Base-by-base conservation (phyloP, 2,113 vertebrate species). In the Malurus alboscapulatus region DNA sequence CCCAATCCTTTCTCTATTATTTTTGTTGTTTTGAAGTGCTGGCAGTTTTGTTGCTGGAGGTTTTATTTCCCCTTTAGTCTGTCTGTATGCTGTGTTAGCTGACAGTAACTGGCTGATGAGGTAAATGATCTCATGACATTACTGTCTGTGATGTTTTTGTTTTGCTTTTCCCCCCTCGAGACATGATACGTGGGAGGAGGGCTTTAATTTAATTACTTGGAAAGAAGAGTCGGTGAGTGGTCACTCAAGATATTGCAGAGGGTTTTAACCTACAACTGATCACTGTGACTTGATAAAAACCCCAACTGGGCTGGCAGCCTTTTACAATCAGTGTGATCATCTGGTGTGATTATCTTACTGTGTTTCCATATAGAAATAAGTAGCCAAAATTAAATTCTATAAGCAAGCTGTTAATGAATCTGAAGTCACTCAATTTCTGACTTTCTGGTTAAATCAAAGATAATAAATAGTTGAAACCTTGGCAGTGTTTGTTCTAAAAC, bases 371-470 rank as follows among this genome's bases (percentile, higher is more conserved):
- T 57, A 93, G 85, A 84, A 92, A 65, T 88, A 94, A 92, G 88
- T 75, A 94, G 82, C 76, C 87, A 90, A 95, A 83, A 77, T 95
- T 83, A 88, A 86, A 86, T 94, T 72, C 42, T 86, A 6, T 84
- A 59, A 93, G 65, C 75, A 71, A 91, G 65, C 68, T 86, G 90
- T 90, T 92, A 95, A 94, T 93, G 79, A 96, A 90, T 78, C 66
- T 40, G 65, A 88, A 95, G 90, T 93, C 87, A 61, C 72, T 92
- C 36, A 67, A 58, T 94, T 96, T 95, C 84, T 91, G 90, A 83
- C 55, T 95, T 95, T 92, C 92, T 72, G 75, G 68, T 92, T 86
- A 93, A 93, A 88, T 91, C 90, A 32, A 42, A 36, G 36, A 34
- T 93, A 83, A 77, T 89, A 93, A 96, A 92, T 90, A 88, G 82